Base-by-base conservation (phyloP, 2,888 invertebrate genomes). In the Hyles lineata region DNA sequence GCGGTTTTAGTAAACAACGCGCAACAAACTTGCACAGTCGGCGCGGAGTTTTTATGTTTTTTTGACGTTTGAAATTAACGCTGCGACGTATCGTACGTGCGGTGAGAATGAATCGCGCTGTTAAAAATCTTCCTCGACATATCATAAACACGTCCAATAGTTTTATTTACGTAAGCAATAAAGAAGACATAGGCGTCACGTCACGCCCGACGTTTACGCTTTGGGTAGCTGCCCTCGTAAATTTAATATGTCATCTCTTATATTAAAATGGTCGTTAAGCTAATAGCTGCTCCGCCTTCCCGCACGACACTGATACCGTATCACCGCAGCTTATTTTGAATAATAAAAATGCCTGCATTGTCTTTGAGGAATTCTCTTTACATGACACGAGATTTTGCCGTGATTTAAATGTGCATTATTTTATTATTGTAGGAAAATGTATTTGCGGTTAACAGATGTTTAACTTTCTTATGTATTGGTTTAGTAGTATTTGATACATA, bases 181-280 rank as follows among this genome's bases (percentile, higher is more conserved):
- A 92, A 93, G 89, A 85, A 90, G 87, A 91, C 90, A 90, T 89
- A 89, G 89, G 91, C 90, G 88, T 90, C 90, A 90, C 87, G 91
- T 87, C 89, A 91, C 85, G 87, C 83, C 82, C 86, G 82, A 87
- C 90, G 90, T 88, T 91, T 89, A 89, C 86, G 87, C 87, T 81
- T 84, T 84, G 88, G 88, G 91, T 89, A 90, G 92, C 90, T 89
- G 87, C 85, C 88, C 89, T 94, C 93, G 91, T 93, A 93, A 93
- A 93, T 93, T 93, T 93, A 93, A 93, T 92, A 93, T 92, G 91
- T 94, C 93, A 93, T 92, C 92, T 93, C 88, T 89, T 90, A 92
- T 94, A 94, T 93, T 92, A 94, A 94, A 94, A 93, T 90, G 90
- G 91, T 92, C 93, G 93, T 93, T 93, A 93, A 91, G 92, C 91